Evolutionary conservation across 2,113 vertebrate species (phyloP), one percentile per base, ranked within the genome.

Genomic region (Proterorhinus semilunaris): DNA sequence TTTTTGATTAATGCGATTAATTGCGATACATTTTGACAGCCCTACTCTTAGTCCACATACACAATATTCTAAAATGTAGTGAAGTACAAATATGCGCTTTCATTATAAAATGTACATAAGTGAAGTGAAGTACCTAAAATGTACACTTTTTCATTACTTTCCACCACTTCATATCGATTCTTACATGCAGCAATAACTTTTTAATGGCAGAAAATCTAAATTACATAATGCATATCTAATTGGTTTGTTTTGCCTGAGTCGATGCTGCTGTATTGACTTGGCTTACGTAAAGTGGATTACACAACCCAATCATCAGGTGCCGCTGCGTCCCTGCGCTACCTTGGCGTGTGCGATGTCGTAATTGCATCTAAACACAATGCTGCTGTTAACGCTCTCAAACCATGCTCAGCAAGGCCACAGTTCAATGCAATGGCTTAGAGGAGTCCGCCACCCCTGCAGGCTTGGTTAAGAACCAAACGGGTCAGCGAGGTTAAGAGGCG

Each of bases 361-460:
- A 58, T 58, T 62, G 43, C 59, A 66, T 63, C 49, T 52, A 71
- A 75, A 63, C 46, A 54, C 63, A 68, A 53, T 45, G 66, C 51
- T 76, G 75, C 54, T 2, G 7, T 83, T 84, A 88, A 83, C 65
- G 71, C 78, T 86, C 68, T 85, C 68, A 36, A 64, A 82, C 78
- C 76, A 84, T 88, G 87, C 79, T 86, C 72, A 63, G 76, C 73
- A 46, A 17, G 65, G 53, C 68, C 53, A n/a, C 10, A 71, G 75
- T 86, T 89, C 87, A 89, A 86, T 90, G 82, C 72, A 59, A 79
- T 74, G 69, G 86, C 83, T 90, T 90, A 91, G 78, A 78, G 80
- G 91, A 90, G 88, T 87, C 88, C 87, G 88, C 83, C 67, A 74
- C 75, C 90, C 87, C 89, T 91, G 91, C 90, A 90, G 87, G 89